These are phyloP conservation scores for Chloroceryle aenea DNA, from an alignment of 2,113 vertebrate genomes.

Conservation along the genomic window DNA sequence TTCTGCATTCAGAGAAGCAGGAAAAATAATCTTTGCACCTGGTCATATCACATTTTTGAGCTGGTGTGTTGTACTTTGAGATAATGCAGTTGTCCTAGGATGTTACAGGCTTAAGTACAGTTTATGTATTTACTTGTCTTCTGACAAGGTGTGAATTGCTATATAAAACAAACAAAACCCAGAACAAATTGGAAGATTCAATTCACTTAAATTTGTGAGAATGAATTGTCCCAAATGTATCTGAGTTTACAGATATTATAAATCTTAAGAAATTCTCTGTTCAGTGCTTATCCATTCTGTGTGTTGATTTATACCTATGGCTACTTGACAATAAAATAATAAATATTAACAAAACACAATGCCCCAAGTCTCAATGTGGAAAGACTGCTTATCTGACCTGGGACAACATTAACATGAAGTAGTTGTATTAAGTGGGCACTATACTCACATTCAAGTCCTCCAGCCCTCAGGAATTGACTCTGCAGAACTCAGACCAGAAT, in stretches of 20 bases:
- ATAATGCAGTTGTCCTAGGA: neutral
- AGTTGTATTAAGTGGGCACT: neutral
- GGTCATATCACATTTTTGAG: neutral
- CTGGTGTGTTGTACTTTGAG: neutral
- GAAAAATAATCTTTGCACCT: neutral
- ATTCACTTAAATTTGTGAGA: neutral
- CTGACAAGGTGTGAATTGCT: neutral
- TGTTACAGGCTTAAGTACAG: neutral
- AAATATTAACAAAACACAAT: neutral
- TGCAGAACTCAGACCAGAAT: neutral
- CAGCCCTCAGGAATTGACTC: neutral
- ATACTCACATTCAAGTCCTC: neutral
- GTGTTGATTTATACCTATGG: neutral
- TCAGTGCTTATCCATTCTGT: neutral
- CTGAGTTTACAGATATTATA: neutral
- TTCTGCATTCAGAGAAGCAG: neutral
- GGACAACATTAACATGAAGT: neutral
- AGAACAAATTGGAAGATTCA: neutral
- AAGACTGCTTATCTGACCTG: neutral
- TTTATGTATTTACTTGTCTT: neutral
- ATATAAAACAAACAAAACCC: neutral
- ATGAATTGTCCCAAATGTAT: neutral
- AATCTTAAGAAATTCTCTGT: neutral
- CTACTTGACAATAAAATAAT: neutral
- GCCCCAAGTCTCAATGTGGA: neutral